Base-by-base conservation (phyloP, 2,113 vertebrate species). In the Poeciliopsis turrubarensis region DNA sequence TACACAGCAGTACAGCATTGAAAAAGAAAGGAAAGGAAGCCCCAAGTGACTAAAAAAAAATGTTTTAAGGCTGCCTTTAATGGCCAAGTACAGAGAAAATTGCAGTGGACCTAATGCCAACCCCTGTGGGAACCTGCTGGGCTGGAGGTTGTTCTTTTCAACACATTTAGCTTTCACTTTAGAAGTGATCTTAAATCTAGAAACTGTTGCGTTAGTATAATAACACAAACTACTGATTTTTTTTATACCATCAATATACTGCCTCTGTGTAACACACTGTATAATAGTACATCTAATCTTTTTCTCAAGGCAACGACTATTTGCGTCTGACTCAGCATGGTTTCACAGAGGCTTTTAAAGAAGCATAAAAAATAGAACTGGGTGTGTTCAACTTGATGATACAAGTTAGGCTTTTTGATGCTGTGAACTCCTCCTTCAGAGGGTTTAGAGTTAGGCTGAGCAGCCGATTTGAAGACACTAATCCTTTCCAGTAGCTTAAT, bases 371-470 rank as follows among this genome's bases (percentile, higher is more conserved):
- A 61, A 47, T 25, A 25, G 51, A 27, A 75, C 31, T 69, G 72
- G 80, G 70, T 66, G 73, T 72, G 72, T 84, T 87, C 70, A 72
- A 51, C 65, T 70, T 71, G 65, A 79, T 75, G 27, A 30, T 60
- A 75, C 70, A 51, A 30, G 64, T 70, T 54, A 47, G 60, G 60
- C 25, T 77, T 60, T 73, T 47, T 60, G 76, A 41, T 32, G 63
- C 63, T 47, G 27, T 27, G 54, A 72, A 57, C 70, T 62, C 25
- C 70, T 81, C 64, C 47, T 65, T 47, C 70, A 75, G 68, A 26
- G 72, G 64, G 39, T 73, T 84, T 17, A 31, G 51, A 80, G 80
- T 65, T 65, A 72, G 70, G 74, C 64, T 72, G 66, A 64, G 8
- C 41, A 69, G 60, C 64, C 63, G 12, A 2, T 78, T 77, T 70